phyloP scores from a whole-genome alignment of 2,113 vertebrate species.

The Petrocephalus zakoni region DNA sequence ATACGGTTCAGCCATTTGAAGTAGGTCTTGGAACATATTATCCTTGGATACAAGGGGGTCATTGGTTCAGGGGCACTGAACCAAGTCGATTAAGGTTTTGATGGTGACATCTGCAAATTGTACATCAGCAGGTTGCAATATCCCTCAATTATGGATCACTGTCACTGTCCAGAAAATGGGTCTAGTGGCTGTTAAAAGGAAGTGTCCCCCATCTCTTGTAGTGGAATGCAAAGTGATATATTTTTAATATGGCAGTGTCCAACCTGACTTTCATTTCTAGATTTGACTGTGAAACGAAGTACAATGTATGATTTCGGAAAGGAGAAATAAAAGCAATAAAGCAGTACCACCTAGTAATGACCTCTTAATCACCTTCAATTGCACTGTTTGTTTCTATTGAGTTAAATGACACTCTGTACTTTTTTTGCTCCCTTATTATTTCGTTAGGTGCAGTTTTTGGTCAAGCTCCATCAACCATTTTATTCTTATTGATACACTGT shows the following conservation, averaged over 20 bases:
- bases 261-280: background rate
- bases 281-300: background rate
- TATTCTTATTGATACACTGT: background rate
- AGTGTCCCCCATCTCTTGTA: background rate
- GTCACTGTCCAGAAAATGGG: background rate
- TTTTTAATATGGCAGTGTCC: background rate
- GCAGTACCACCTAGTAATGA: background rate
- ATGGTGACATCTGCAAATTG: background rate
- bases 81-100: background rate
- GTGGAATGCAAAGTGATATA: background rate
- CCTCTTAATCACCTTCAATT: background rate
- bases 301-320: background rate
- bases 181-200: background rate
- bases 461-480: background rate
- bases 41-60: background rate
- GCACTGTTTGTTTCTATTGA: background rate
- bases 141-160: background rate
- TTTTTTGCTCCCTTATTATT: background rate
- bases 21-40: background rate
- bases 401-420: background rate
- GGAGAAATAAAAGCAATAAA: slow-evolving; percentile 17
- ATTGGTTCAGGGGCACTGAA: background rate
- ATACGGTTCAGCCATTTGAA: background rate
- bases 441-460: background rate
- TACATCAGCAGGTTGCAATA: background rate